A percentile compares a stretch with the other conserved stretches of the same genome.
Conservation (phyloP, 2,888 invertebrate species). For the Ornithoptera priamus region DNA sequence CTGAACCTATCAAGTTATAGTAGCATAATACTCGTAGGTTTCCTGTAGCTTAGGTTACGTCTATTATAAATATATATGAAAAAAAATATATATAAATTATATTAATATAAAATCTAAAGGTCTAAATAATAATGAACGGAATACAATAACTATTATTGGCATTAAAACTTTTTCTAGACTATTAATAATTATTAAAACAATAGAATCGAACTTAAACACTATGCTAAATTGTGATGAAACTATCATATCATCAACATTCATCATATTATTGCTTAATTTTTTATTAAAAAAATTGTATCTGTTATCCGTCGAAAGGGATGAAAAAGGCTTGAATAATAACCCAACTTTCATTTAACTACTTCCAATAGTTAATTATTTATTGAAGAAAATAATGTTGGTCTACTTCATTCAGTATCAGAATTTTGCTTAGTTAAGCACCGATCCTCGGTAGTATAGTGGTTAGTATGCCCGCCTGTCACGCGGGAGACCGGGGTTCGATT, state of each 20-base stretch:
- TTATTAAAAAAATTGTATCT: background rate
- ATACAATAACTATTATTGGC: too few species aligned
- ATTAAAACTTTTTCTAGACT: too few species aligned
- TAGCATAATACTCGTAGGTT: too few species aligned
- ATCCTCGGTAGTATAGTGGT: conserved; percentile 80
- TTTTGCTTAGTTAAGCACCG: background rate
- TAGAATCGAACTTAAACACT: background rate
- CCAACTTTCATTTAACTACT: background rate
- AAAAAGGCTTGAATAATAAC: background rate
- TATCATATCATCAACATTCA: background rate
- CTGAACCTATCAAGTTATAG: too few species aligned
- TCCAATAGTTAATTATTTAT: background rate
- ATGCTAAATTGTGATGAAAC: background rate
- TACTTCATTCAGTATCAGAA: background rate
- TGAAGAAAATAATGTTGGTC: background rate
- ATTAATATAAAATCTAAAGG: too few species aligned
- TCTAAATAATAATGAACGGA: too few species aligned
- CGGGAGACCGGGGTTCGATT: conserved; percentile 82
- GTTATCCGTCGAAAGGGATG: background rate
- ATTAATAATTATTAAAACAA: background rate
- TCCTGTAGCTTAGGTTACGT: too few species aligned
- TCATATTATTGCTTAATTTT: background rate
- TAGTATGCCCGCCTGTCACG: conserved; percentile 81
- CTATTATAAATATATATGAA: too few species aligned
- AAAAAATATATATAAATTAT: too few species aligned